phyloP scores from a whole-genome alignment of 1,140 invertebrate species.

The Antheraea pernyi region DNA sequence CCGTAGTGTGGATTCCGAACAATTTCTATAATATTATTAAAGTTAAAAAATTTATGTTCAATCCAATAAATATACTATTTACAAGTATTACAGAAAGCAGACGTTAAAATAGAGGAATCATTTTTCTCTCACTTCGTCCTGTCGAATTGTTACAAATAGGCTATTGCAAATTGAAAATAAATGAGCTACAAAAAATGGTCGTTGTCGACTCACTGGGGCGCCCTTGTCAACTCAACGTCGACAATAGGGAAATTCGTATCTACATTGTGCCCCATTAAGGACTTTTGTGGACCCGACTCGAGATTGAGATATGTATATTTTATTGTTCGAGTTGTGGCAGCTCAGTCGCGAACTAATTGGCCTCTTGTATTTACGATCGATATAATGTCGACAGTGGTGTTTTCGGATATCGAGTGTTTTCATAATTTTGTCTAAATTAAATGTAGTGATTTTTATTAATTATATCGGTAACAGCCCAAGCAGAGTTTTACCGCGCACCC shows the following conservation, averaged over 20 bases:
- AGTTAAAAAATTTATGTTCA: too few species aligned
- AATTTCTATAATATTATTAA: not conserved
- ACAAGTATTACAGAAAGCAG: too few species aligned
- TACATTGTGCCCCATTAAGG: conserved; percentile 25
- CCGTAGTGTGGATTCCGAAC: not conserved
- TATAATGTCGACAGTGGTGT: not conserved
- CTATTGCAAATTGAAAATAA: conserved; percentile 41
- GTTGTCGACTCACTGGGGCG: conserved; percentile 16
- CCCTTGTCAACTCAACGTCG: conserved; percentile 29
- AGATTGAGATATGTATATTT: conserved; percentile 37
- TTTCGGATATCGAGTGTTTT: not conserved
- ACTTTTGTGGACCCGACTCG: conserved; percentile 22
- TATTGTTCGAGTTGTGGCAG: conserved; percentile 23
- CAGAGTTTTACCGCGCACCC: too few species aligned
- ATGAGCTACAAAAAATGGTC: conserved; percentile 31
- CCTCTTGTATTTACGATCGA: not conserved
- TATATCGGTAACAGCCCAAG: too few species aligned
- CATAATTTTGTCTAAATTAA: not conserved
- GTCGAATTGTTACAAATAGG: conserved; percentile 30
- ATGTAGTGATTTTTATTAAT: too few species aligned
- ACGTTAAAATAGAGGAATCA: conserved; percentile 3
- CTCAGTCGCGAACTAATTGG: not conserved
- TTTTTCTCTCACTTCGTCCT: conserved; percentile 12
- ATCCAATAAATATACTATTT: too few species aligned
- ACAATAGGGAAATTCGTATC: conserved; percentile 33